These are phyloP conservation scores for Noctua comes DNA, from an alignment of 2,888 invertebrate genomes.

Conservation along the genomic window DNA sequence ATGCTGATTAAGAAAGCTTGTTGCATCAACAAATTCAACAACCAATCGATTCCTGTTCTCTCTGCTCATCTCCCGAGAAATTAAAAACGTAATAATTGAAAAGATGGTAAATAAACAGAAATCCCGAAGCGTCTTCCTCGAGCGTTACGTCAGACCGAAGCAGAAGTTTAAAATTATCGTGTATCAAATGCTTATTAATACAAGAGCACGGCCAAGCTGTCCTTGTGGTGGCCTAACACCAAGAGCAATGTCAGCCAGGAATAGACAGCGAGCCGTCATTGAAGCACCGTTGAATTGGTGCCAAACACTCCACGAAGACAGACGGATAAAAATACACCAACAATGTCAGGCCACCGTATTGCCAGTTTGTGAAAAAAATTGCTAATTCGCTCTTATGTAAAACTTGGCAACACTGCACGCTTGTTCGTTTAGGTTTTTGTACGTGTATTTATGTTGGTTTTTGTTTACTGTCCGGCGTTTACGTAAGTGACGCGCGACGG, in stretches of 20 bases:
- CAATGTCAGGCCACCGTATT: conserved; percentile 72
- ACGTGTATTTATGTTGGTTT: conserved; percentile 37
- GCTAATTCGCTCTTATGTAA: conserved; percentile 72
- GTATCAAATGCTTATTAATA: conserved; percentile 40
- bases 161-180: conserved; percentile 35
- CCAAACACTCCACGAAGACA: conserved; percentile 79
- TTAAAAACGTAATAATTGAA: conserved; percentile 12
- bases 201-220: conserved; percentile 69
- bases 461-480: conserved; percentile 30
- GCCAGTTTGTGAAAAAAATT: conserved; percentile 69
- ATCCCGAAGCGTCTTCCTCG: background rate
- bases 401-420: conserved; percentile 61
- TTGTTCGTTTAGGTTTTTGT: conserved; percentile 31
- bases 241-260: conserved; percentile 87
- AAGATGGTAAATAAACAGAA: conserved; percentile 35
- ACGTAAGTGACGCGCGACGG: conserved; percentile 22
- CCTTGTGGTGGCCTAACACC: conserved; percentile 73
- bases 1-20: conserved; percentile 30
- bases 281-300: conserved; percentile 81
- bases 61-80: conserved; percentile 8
- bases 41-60: conserved; percentile 30
- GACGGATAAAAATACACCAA: conserved; percentile 78
- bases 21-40: conserved; percentile 28
- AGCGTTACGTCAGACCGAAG: conserved; percentile 15
- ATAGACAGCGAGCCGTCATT: conserved; percentile 81